phyloP scores from a whole-genome alignment of 2,113 vertebrate genomes.

The Pristiophorus japonicus region DNA sequence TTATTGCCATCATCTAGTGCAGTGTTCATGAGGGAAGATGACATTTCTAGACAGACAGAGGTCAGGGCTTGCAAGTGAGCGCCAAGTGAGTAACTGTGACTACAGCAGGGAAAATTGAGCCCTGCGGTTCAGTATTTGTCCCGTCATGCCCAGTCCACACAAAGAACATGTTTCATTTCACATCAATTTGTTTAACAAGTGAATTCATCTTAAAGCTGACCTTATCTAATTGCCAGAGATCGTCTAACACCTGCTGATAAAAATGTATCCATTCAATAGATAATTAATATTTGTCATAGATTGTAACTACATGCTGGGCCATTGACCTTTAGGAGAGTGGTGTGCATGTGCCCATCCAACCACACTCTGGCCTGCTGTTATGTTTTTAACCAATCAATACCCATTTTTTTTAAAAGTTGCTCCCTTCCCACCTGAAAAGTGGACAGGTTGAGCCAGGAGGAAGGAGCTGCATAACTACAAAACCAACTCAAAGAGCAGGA shows the following conservation, averaged over 20 bases:
- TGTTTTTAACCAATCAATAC: not conserved
- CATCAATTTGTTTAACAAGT: not conserved
- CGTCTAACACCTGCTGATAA: not conserved
- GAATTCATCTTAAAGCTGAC: not conserved
- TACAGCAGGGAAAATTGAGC: not conserved
- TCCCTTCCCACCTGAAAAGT: not conserved
- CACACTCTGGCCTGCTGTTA: not conserved
- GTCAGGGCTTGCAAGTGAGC: not conserved
- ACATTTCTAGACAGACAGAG: not conserved
- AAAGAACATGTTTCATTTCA: not conserved
- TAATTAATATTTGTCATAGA: not conserved
- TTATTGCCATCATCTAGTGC: not conserved
- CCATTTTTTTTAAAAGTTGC: not conserved
- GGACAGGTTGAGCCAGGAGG: not conserved
- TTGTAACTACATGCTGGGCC: not conserved
- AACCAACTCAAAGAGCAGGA: not conserved
- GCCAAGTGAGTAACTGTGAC: not conserved
- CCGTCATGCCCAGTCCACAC: not conserved
- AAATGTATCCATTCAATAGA: constrained; percentile 10
- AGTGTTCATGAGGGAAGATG: not conserved
- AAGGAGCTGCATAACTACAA: not conserved
- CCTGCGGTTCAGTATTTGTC: not conserved
- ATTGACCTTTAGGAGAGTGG: not conserved
- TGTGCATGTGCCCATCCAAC: not conserved
- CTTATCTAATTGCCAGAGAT: not conserved